These are phyloP conservation scores for Cyprinodon variegatus DNA, from an alignment of 2,113 vertebrate species.

Conservation along the genomic window DNA sequence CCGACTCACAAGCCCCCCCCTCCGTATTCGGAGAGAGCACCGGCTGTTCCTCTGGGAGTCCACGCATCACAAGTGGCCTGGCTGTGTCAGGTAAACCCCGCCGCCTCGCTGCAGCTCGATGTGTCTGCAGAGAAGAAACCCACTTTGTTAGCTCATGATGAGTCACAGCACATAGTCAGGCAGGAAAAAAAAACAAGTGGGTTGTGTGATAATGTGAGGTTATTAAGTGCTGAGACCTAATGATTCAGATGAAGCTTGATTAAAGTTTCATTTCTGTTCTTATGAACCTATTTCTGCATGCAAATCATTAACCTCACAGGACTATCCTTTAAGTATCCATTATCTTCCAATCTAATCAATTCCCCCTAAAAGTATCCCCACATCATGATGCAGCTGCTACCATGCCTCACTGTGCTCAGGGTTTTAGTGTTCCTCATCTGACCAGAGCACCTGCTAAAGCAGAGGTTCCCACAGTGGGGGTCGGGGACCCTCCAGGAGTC, in stretches of 20 bases:
- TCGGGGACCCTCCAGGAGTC: too few relatives aligned
- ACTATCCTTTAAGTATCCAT: too few relatives aligned
- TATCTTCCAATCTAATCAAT: too few relatives aligned
- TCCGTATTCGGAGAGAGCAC: conserved; percentile 74
- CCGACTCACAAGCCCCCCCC: conserved; percentile 83
- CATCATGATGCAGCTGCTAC: too few relatives aligned
- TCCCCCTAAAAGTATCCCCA: too few relatives aligned
- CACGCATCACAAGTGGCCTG: conserved; percentile 76
- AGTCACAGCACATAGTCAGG: conserved; percentile 26
- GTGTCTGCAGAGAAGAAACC: background rate
- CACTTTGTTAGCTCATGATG: conserved; percentile 8
- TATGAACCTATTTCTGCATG: background rate
- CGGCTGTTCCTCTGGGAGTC: conserved; percentile 71
- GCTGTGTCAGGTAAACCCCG: conserved; percentile 75
- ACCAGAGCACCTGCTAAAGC: too few relatives aligned
- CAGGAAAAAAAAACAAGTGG: background rate
- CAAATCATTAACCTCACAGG: background rate
- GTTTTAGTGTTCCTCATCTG: too few relatives aligned
- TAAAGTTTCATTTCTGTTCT: conserved; percentile 35
- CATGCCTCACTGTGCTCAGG: too few relatives aligned
- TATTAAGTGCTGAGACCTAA: conserved; percentile 5
- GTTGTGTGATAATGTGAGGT: conserved; percentile 11
- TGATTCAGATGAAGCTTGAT: conserved; percentile 33
- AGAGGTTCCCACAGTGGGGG: too few relatives aligned
- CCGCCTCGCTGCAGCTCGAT: conserved; percentile 4